Evolutionary conservation across 2,888 invertebrate species (phyloP), one percentile per base, ranked within the genome.

Genomic region (Shargacucullia verbasci): DNA sequence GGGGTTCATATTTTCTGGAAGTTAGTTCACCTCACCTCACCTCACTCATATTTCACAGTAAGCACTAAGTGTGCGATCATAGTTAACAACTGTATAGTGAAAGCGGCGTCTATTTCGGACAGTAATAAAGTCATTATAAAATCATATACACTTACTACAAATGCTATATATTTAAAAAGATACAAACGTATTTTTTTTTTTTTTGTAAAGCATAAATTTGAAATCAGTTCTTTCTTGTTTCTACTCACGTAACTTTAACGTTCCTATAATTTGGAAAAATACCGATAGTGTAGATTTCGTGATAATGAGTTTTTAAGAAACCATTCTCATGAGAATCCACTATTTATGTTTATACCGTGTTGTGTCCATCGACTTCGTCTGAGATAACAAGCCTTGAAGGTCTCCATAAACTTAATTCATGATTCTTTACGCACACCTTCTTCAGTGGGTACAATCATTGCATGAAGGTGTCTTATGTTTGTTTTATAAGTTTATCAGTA

Each of bases 51-150:
- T 66, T 72, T 61, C 60, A 69, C 69, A 60, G 40, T 45, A 56
- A 58, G 47, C 69, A 60, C 37, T 45, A 56, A 58, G 47, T 47
- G 53, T 59, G 40, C 27, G 58, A 52, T 67, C 53, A 49, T 41
- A 48, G 38, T 59, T 69, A 69, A 56, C 57, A 68, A 39, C 31
- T 40, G 40, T 37, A 33, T 13, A 56, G 73, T 63, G 76, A 77
- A 77, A 77, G 77, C 49, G 37, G 38, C 54, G 35, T 31, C 52
- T 46, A 62, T 62, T 75, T 66, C 50, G 63, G 52, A 37, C 57
- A 27, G 38, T 57, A 70, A 69, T 70, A 52, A 15, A 64, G 53
- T 35, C 48, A 64, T 69, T 69, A 69, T 55, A 59, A 41, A 55
- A 54, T 52, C 54, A 52, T 46, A 68, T 31, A 53, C 46, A 56